Evolutionary conservation across 2,113 vertebrate species (phyloP), one percentile per base, ranked within the genome.

Genomic region (Stegastes partitus): DNA sequence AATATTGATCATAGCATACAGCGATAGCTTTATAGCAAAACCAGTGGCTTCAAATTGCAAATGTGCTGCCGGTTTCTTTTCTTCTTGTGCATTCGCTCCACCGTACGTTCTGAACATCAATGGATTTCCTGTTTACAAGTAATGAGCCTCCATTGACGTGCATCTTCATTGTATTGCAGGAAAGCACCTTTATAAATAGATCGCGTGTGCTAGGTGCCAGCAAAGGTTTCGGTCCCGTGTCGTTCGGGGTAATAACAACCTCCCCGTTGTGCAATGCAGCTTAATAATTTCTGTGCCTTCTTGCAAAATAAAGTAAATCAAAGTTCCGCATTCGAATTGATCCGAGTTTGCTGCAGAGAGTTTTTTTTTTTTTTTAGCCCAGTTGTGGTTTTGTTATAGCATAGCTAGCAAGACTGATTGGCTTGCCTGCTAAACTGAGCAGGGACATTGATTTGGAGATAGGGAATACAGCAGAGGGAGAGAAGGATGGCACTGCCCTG

Each of bases 381-480:
- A 11, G 68, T 75, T 64, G 63, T 77, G 57, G 55, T 83, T 84
- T 80, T 79, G 67, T 82, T 74, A 39, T 34, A 55, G 78, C 70
- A 31, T 25, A 58, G 64, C 69, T 12, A 72, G 68, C 68, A 45
- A 76, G 79, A 87, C 77, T 51, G 79, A 87, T 84, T 74, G 82
- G 75, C 77, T 66, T 68, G 66, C 74, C 76, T 72, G 79, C 71
- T 81, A 79, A 87, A 72, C 47, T 66, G 82, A 79, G 78, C 54
- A 45, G 71, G 64, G 63, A 74, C 83, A 90, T 84, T 77, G 89
- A 89, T 91, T 84, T 82, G 68, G 76, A 84, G 82, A 84, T 56
- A 31, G 71, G 77, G 74, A 76, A 58, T 47, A 70, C 50, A 79
- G 79, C 77, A 65, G 25, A 44, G 79, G 59, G 62, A 74, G 39